A percentile compares a stretch with the other conserved stretches of the same genome.
phyloP scores from a whole-genome alignment of 2,888 invertebrate species.

The Drosophila longiperda region DNA sequence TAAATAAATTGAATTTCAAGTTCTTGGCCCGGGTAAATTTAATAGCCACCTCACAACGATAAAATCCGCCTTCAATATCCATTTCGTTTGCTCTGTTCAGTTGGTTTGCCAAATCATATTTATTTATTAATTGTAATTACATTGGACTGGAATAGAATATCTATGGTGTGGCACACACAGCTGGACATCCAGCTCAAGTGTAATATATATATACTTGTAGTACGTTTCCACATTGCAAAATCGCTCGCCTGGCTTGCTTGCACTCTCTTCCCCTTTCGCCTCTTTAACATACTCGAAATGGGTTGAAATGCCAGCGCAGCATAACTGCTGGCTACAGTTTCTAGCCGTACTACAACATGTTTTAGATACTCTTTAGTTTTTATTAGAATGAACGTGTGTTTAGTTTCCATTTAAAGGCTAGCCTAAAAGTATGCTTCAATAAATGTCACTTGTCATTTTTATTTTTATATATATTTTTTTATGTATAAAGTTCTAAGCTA shows the following conservation, averaged over 20 bases:
- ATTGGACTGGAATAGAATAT: conserved; percentile 46
- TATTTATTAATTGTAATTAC: conserved; percentile 79
- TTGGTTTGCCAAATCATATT: conserved; percentile 69
- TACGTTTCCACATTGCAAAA: conserved; percentile 36
- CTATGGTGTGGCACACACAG: conserved; percentile 1
- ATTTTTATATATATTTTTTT: too few species aligned
- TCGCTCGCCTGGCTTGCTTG: conserved; percentile 26
- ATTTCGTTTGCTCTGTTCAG: conserved; percentile 29
- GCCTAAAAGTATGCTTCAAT: neutral
- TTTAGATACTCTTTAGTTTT: conserved; percentile 27
- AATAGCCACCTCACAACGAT: conserved; percentile 35
- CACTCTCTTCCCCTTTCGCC: neutral
- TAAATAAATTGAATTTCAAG: conserved; percentile 65
- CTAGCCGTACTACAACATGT: conserved; percentile 18
- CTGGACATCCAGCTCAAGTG: conserved; percentile 21
- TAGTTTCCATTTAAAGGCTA: neutral
- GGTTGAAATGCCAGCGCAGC: conserved; percentile 39
- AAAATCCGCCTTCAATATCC: neutral
- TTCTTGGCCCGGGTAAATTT: conserved; percentile 50
- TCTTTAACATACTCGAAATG: neutral
- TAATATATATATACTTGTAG: conserved; percentile 47
- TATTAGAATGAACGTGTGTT: neutral
- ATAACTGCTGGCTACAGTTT: conserved; percentile 47
- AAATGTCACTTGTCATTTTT: neutral
- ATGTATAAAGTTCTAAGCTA: neutral